These are phyloP conservation scores for Parotia lawesii DNA, from an alignment of 2,113 vertebrate species.

Conservation along the genomic window DNA sequence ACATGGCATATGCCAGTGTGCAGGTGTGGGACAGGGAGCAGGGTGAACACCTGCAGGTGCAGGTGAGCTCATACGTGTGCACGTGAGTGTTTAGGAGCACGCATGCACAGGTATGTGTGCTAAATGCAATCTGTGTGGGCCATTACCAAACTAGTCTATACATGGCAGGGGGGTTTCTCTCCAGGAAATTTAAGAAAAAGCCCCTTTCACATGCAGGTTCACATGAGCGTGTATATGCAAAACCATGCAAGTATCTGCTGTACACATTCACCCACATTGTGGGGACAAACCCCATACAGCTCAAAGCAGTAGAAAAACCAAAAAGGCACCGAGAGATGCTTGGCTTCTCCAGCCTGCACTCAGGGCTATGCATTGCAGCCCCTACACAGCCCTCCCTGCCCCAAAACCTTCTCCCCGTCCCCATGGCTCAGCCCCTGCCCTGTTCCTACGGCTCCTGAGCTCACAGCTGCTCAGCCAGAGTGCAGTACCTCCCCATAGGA, in stretches of 20 bases:
- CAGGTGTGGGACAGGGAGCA: background rate
- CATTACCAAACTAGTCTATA: background rate
- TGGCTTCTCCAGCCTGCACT: background rate
- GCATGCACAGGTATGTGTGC: fast-evolving
- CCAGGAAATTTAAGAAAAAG: background rate
- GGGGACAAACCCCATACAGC: background rate
- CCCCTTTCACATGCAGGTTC: background rate
- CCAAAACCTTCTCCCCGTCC: background rate
- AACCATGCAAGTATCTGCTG: background rate
- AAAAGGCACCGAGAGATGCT: background rate
- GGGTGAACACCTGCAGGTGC: background rate
- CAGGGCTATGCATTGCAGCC: fast-evolving
- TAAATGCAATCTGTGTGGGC: background rate
- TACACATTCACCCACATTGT: fast-evolving
- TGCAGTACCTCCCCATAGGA: background rate
- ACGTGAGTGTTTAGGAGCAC: fast-evolving
- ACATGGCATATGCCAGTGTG: fast-evolving
- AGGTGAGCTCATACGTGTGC: background rate
- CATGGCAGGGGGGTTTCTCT: background rate
- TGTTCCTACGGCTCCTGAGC: background rate
- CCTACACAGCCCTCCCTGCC: background rate
- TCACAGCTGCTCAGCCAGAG: background rate
- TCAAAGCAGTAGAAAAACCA: background rate
- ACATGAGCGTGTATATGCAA: fast-evolving
- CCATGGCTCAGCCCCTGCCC: background rate